These are phyloP conservation scores for Gallinago media DNA, from an alignment of 2,113 vertebrate genomes.

Conservation along the genomic window DNA sequence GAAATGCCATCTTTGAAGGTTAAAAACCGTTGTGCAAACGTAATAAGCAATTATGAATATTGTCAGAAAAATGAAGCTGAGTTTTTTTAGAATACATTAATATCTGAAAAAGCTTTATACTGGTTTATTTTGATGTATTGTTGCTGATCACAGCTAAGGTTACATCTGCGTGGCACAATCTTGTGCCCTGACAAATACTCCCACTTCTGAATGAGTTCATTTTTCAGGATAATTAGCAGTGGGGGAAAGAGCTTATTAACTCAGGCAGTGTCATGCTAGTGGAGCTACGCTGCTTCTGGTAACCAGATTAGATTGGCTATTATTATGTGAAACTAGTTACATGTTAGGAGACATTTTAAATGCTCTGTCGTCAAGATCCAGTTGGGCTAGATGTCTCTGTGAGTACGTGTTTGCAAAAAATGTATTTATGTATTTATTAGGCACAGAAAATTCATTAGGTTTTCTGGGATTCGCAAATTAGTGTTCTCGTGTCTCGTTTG, in stretches of 20 bases:
- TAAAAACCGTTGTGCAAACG: not conserved
- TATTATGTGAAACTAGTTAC: not conserved
- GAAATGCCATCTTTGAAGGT: not conserved
- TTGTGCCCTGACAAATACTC: not conserved
- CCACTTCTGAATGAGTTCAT: not conserved
- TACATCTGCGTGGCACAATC: accelerated
- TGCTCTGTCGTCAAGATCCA: not conserved
- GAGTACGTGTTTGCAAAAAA: not conserved
- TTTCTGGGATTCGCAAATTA: not conserved
- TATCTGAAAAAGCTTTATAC: not conserved
- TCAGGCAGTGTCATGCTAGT: not conserved
- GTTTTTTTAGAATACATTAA: not conserved
- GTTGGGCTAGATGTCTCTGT: not conserved
- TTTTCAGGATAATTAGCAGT: not conserved
- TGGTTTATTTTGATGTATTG: not conserved
- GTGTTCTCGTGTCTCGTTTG: not conserved
- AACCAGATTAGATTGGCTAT: not conserved
- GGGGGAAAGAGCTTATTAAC: not conserved
- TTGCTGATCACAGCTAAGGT: not conserved
- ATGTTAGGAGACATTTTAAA: not conserved
- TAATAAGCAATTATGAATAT: not conserved
- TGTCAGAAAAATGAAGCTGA: not conserved
- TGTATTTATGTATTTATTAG: not conserved
- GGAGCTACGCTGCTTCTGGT: not conserved
- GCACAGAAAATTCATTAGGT: not conserved